Evolutionary conservation across 1,140 invertebrate genomes (phyloP).

Genomic region (Mizuhopecten yessoensis): DNA sequence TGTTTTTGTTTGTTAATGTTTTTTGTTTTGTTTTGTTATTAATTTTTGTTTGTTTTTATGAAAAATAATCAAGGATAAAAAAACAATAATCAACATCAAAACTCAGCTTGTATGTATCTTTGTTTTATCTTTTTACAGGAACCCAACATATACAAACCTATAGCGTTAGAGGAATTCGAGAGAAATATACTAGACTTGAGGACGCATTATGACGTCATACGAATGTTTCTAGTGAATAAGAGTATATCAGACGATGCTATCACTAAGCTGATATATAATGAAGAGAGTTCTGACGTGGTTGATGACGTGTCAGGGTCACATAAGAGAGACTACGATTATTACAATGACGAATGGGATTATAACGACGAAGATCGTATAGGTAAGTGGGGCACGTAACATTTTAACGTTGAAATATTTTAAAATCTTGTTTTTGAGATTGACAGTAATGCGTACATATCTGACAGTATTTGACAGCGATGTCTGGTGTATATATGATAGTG

Average conservation of each 20-base stretch:
- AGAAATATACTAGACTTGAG: slow-evolving; percentile 24
- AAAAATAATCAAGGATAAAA: too few relatives aligned
- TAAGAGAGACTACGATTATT: slow-evolving; percentile 5
- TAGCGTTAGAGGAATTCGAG: slow-evolving; percentile 5
- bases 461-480: background rate
- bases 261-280: background rate
- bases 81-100: too few relatives aligned
- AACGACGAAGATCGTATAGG: background rate
- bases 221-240: slow-evolving; percentile 2
- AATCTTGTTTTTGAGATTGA: background rate
- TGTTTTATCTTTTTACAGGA: background rate
- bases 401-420: too few relatives aligned
- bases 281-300: background rate
- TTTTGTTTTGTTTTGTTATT: too few relatives aligned
- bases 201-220: slow-evolving; percentile 32
- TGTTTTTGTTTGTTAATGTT: too few relatives aligned
- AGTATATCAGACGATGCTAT: background rate
- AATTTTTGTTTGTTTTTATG: too few relatives aligned
- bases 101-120: too few relatives aligned
- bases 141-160: slow-evolving; percentile 6
- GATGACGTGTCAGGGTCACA: background rate
- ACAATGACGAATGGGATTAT: slow-evolving; percentile 23
- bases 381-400: background rate
- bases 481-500: too few relatives aligned
- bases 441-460: too few relatives aligned